phyloP scores from a whole-genome alignment of 2,888 invertebrate species.

The Cantharis flavilabris region DNA sequence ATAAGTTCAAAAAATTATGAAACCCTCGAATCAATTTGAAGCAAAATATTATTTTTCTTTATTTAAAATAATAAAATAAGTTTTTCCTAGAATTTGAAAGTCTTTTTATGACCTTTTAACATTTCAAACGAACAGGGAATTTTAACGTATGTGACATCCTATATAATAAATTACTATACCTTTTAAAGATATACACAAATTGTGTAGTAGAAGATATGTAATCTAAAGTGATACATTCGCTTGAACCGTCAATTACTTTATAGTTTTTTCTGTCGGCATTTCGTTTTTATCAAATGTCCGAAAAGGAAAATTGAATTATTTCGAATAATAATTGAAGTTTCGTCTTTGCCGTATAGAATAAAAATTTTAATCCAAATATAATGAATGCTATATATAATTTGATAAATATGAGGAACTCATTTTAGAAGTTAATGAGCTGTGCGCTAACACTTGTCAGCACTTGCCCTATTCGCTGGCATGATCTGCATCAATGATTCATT shows the following conservation, averaged over 20 bases:
- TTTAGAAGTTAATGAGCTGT: slow-evolving; percentile 18
- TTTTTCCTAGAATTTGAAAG: not conserved
- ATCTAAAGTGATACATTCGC: not conserved
- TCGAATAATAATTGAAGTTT: not conserved
- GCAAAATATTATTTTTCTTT: not conserved
- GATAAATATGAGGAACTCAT: slow-evolving; percentile 9
- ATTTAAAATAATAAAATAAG: not conserved
- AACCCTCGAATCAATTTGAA: not conserved
- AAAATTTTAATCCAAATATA: not conserved
- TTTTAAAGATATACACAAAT: not conserved
- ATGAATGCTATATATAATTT: not conserved
- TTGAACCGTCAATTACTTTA: not conserved
- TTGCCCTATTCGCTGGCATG: slow-evolving; percentile 19
- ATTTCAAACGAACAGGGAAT: slow-evolving; percentile 24
- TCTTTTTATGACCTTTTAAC: slow-evolving; percentile 30
- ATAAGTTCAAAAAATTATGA: not conserved
- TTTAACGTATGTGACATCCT: slow-evolving; percentile 12
- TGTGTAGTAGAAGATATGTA: not conserved
- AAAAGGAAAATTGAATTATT: not conserved
- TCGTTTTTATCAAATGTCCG: not conserved
- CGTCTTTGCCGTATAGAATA: not conserved
- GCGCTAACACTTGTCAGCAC: slow-evolving; percentile 16
- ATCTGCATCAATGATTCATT: slow-evolving; percentile 25
- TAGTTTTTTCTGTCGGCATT: not conserved
- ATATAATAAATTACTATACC: not conserved